These are phyloP conservation scores for Oostethus manadensis DNA, from an alignment of 2,113 vertebrate species.

Conservation along the genomic window DNA sequence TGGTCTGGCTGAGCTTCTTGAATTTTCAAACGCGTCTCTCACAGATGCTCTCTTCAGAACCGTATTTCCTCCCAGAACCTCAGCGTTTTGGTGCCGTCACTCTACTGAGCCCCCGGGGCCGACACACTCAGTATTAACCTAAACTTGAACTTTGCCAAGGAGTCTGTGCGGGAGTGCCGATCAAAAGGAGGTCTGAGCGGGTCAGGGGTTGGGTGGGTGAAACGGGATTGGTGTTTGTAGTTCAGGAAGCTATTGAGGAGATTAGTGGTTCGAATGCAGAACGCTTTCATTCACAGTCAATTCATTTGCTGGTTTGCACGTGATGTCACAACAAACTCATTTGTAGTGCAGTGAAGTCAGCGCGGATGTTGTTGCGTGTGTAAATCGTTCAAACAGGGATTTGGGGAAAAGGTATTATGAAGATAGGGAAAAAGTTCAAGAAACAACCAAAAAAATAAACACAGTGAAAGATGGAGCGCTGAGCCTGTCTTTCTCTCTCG, in stretches of 20 bases:
- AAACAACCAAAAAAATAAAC: too few relatives aligned
- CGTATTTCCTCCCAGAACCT: conserved; percentile 2
- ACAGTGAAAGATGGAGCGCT: too few relatives aligned
- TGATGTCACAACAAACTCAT: too few relatives aligned
- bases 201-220: conserved; percentile 4
- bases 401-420: too few relatives aligned
- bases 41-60: conserved; percentile 22
- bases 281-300: conserved; percentile 33
- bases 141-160: conserved; percentile 8
- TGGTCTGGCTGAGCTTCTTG: neutral
- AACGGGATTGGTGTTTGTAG: neutral
- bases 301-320: conserved; percentile 13
- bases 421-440: too few relatives aligned
- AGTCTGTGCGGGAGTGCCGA: conserved; percentile 54
- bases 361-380: too few relatives aligned
- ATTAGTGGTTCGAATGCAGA: neutral
- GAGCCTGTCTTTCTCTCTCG: too few relatives aligned
- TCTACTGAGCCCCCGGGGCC: conserved; percentile 2
- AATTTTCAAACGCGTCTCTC: conserved; percentile 48
- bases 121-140: conserved; percentile 8
- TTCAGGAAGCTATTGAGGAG: neutral
- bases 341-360: too few relatives aligned
- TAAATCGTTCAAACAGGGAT: too few relatives aligned
- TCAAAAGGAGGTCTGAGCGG: conserved; percentile 36
- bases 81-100: neutral